phyloP scores from a whole-genome alignment of 2,797 vertebrate species.

The Zenarchopterus dispar region DNA sequence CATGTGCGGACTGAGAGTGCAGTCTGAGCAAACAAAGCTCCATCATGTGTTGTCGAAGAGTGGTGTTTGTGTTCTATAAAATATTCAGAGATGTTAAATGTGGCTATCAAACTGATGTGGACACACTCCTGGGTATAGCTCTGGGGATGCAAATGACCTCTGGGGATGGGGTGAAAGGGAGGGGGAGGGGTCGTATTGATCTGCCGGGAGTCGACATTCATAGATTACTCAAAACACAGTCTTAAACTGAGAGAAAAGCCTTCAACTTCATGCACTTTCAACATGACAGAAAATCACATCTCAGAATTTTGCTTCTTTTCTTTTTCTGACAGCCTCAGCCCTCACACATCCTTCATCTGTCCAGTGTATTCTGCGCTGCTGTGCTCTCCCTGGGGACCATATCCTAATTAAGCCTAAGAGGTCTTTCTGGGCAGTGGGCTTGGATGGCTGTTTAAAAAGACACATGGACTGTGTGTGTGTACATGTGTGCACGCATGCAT shows the following conservation, averaged over 20 bases:
- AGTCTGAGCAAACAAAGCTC: slow-evolving; percentile 29
- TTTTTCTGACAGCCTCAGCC: slow-evolving; percentile 38
- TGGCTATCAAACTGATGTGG: slow-evolving; percentile 61
- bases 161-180: slow-evolving; percentile 22
- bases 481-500: slow-evolving; percentile 13
- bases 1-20: not conserved
- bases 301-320: slow-evolving; percentile 23
- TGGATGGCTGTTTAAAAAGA: slow-evolving; percentile 65
- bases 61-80: slow-evolving; percentile 65
- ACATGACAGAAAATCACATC: slow-evolving; percentile 15
- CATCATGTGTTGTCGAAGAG: slow-evolving; percentile 32
- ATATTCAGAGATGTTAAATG: slow-evolving; percentile 70
- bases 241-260: slow-evolving; percentile 17
- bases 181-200: slow-evolving; percentile 12
- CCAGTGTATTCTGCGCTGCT: slow-evolving; percentile 60
- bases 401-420: slow-evolving; percentile 82
- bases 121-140: slow-evolving; percentile 39
- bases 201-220: slow-evolving; percentile 2
- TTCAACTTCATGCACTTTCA: slow-evolving; percentile 1
- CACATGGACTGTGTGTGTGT: slow-evolving; percentile 43
- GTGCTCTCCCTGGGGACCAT: slow-evolving; percentile 64
- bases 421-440: slow-evolving; percentile 57
- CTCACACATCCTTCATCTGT: slow-evolving; percentile 57
- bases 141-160: slow-evolving; percentile 47
- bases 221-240: slow-evolving; percentile 8